Evolutionary conservation across 2,888 invertebrate species (phyloP).

Genomic region (Morpho achilles): DNA sequence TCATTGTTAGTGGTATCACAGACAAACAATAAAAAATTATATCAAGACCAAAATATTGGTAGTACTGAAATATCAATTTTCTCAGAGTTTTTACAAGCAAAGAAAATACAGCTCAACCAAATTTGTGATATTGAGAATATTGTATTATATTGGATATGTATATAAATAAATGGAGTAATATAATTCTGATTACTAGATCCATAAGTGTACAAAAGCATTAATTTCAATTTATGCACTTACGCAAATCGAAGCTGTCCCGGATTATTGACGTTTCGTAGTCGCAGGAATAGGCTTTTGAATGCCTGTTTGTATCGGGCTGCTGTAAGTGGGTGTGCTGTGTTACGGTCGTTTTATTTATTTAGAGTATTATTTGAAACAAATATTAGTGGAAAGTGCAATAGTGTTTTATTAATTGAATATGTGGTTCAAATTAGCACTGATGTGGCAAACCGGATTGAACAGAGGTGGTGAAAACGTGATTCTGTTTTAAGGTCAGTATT

Average conservation of each 20-base stretch:
- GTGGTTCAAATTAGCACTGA: conserved; percentile 66
- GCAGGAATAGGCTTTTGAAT: conserved; percentile 52
- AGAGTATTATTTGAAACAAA: conserved; percentile 30
- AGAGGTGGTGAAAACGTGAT: conserved; percentile 68
- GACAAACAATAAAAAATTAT: background rate
- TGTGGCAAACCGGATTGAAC: conserved; percentile 74
- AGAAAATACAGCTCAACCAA: too few relatives aligned
- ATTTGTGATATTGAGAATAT: too few relatives aligned
- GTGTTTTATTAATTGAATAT: conserved; percentile 38
- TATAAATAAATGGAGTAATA: too few relatives aligned
- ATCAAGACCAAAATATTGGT: background rate
- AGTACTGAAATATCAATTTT: background rate
- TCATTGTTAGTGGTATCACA: background rate
- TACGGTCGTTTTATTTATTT: conserved; percentile 33
- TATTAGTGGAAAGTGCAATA: conserved; percentile 37
- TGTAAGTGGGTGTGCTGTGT: conserved; percentile 51
- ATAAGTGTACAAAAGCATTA: background rate
- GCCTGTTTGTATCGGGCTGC: conserved; percentile 56
- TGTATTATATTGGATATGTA: too few relatives aligned
- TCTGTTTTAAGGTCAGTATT: conserved; percentile 68
- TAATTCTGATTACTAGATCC: too few relatives aligned
- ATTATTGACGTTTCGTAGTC: conserved; percentile 68
- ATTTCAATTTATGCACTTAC: conserved; percentile 4
- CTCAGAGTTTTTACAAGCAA: too few relatives aligned
- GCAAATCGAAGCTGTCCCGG: conserved; percentile 39